Percentiles rank a stretch among this genome's conserved stretches.
phyloP scores from a whole-genome alignment of 1,140 invertebrate genomes.

The Manduca sexta region DNA sequence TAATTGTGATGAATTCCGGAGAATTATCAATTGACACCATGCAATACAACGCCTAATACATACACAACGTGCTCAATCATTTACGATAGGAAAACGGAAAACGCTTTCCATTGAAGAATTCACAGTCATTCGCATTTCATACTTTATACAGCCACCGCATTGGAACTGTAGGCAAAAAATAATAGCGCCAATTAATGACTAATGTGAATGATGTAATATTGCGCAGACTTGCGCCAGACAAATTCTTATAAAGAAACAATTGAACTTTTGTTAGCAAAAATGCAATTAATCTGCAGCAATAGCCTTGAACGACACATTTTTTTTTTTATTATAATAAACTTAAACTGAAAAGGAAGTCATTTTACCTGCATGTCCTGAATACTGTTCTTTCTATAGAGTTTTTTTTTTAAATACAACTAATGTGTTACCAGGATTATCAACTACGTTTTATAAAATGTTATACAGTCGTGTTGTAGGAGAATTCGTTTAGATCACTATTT shows the following conservation, averaged over 20 bases:
- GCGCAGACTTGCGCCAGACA: constrained; percentile 50
- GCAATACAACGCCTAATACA: constrained; percentile 21
- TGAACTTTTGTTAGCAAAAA: constrained; percentile 26
- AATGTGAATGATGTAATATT: constrained; percentile 55
- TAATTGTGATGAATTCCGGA: constrained; percentile 5
- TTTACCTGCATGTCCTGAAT: no score
- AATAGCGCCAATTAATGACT: constrained; percentile 9
- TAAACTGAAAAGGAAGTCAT: background rate
- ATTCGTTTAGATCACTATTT: no score
- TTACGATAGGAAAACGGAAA: constrained; percentile 16
- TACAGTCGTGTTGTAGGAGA: no score
- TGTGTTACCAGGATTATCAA: no score
- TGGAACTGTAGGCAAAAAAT: constrained; percentile 17
- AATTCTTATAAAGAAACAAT: constrained; percentile 44
- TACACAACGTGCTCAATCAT: constrained; percentile 7
- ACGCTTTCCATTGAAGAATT: constrained; percentile 37
- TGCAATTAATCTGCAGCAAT: constrained; percentile 11
- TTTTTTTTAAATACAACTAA: no score
- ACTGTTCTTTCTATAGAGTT: no score
- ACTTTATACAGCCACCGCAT: constrained; percentile 19
- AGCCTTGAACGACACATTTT: constrained; percentile 5
- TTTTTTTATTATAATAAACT: background rate
- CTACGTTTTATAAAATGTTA: no score
- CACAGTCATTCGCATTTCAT: constrained; percentile 17
- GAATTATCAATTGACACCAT: constrained; percentile 10